Conservation (phyloP, 1,140 invertebrate species). For the Camponotus pennsylvanicus region DNA sequence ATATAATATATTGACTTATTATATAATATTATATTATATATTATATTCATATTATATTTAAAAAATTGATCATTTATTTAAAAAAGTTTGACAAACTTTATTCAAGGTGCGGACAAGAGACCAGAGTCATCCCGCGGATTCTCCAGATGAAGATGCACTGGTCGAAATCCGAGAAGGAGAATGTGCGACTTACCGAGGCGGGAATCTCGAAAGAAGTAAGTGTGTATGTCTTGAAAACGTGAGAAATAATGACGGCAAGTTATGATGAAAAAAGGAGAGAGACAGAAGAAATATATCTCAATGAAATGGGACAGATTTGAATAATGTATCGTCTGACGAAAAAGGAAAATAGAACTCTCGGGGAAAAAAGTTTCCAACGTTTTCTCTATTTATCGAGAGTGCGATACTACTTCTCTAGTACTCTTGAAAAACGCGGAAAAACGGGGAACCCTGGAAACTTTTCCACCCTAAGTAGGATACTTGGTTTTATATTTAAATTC, state of each 20-base stretch:
- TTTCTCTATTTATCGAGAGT: conserved; percentile 28
- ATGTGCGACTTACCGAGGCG: conserved; percentile 95
- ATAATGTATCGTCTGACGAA: conserved; percentile 31
- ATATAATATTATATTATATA: too few relatives aligned
- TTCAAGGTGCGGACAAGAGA: conserved; percentile 97
- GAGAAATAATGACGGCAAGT: conserved; percentile 6
- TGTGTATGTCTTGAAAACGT: conserved; percentile 39
- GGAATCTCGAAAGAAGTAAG: conserved; percentile 95
- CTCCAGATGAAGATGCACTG: conserved; percentile 97
- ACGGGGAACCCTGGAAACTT: background rate
- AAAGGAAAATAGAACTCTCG: background rate
- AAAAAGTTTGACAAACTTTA: background rate
- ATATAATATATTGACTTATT: too few relatives aligned
- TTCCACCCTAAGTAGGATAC: background rate
- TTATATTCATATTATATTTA: too few relatives aligned
- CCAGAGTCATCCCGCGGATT: conserved; percentile 97
- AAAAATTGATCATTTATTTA: too few relatives aligned
- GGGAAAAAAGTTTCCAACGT: conserved; percentile 20
- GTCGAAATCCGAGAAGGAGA: conserved; percentile 97
- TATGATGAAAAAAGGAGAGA: background rate
- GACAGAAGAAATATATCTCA: background rate
- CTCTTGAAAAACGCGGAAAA: conserved; percentile 10
- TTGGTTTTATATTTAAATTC: conserved; percentile 2
- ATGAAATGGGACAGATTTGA: conserved; percentile 24
- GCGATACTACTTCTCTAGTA: background rate